Evolutionary conservation across 1,140 invertebrate genomes (phyloP), one percentile per base, ranked within the genome.

Genomic region (Chrysomallon squamiferum): DNA sequence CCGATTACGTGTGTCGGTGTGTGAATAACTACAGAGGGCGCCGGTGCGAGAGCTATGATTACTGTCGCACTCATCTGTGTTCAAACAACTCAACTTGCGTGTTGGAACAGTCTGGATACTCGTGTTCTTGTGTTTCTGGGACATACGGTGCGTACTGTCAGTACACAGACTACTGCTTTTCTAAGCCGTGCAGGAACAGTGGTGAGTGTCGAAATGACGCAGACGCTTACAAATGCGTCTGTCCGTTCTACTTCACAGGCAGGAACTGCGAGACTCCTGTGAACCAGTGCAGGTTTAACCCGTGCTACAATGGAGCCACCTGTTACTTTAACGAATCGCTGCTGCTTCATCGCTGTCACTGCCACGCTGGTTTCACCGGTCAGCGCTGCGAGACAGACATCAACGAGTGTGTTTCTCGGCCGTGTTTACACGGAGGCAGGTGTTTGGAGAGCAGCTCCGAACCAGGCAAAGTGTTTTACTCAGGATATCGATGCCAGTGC

Each of bases 301-400:
- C 54, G 9, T 80, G 74, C 54, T 64, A 43, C 25, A 67, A 71
- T 29, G 66, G 69, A 45, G 66, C 59, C 2, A 67, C 69, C 0
- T 74, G 73, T 56, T 27, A 66, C 2, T 72, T 59, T 38, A 65
- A 68, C 35, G 32, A 25, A 59, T 35, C 18, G 13, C 33, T 35
- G 11, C 32, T 30, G 15, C 6, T 27, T 9, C 50, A 54, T 25
- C 38, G 35, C 0, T 80, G 78, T 62, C 18, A 54, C 3, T 80
- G 78, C 62, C 60, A 58, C 11, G 47, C 27, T 38, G 72, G 62
- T 41, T 68, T 68, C 27, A 69, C 65, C 41, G 76, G 35, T 13
- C 6, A 22, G 9, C 20, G 13, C 49, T 84, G 78, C 66, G 68
- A 78, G 61, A 62, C 32, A 89, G 13, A 77, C 30, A 73, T 75